Evolutionary conservation across 2,113 vertebrate genomes (phyloP), one percentile per base, ranked within the genome.

Genomic region (Pygoscelis antarcticus): DNA sequence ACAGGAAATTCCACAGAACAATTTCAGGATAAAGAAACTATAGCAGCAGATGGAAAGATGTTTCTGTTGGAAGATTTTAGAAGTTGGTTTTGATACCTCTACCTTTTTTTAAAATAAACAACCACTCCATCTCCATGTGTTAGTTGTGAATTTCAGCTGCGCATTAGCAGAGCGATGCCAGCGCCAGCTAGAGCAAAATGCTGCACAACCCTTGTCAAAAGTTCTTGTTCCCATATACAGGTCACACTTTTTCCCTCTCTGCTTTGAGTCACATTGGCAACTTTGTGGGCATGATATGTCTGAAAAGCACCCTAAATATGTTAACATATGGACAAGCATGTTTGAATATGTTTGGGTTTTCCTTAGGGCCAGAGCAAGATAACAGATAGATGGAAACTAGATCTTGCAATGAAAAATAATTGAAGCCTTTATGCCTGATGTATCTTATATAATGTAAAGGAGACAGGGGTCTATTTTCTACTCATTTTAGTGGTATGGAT

Each of bases 1-100:
- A 98, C 96, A 97, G 97, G 96, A 98, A 97, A 97, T 98, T 98
- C 97, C 97, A 96, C 85, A 96, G 95, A 97, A 98, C 95, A 96
- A 96, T 98, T 97, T 97, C 96, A 97, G 96, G 95, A 97, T 96
- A 97, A 95, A 97, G 94, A 96, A 96, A 95, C 95, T 96, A 95
- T 96, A 96, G 96, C 90, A 90, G 87, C 93, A 96, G 95, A 97
- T 97, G 95, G 96, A 94, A 96, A 97, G 97, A 97, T 95, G 95
- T 94, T 95, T 96, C 94, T 94, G 69, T 65, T 95, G 74, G 81
- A 80, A 95, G 71, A 88, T 90, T 96, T 95, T 86, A 88, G 71
- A 85, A 75, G 78, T 74, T 97, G 72, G 85, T 49, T 89, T 91
- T 87, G 72, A 96, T 97, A 96, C 38, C 69, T 96, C 95, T 96